Conservation (phyloP, 2,113 vertebrate species). For the Chlamydotis undulata region DNA sequence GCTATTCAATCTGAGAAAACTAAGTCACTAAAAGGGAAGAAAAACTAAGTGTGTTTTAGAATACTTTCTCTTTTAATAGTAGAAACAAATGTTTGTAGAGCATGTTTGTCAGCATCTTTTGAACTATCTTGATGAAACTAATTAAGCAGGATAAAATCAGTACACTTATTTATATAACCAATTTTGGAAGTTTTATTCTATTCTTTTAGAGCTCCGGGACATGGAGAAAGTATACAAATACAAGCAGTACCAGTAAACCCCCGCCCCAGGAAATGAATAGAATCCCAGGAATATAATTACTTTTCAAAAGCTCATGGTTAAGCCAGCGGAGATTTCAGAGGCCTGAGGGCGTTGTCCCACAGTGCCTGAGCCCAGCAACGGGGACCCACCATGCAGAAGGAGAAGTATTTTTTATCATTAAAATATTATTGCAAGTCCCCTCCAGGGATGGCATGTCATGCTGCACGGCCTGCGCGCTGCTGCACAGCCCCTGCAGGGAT, state of each 20-base stretch:
- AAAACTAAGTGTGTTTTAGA: neutral
- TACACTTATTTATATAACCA: neutral
- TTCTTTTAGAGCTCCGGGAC: neutral
- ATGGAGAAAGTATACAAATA: neutral
- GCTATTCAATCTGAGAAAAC: neutral
- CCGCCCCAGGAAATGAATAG: neutral
- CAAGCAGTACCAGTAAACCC: neutral
- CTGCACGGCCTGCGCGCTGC: neutral
- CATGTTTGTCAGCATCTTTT: neutral
- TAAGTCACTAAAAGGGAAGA: neutral
- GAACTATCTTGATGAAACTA: neutral
- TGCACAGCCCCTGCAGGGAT: neutral
- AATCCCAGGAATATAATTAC: neutral
- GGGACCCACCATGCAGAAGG: rapidly evolving
- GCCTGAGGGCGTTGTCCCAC: neutral
- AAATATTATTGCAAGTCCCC: neutral
- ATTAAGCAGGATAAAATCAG: neutral
- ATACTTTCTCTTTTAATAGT: neutral
- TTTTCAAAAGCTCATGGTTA: neutral
- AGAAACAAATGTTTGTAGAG: neutral
- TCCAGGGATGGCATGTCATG: rapidly evolving
- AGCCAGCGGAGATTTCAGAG: neutral
- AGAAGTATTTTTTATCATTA: neutral
- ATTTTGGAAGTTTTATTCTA: neutral
- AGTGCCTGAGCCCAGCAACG: neutral